Percentiles rank a stretch among this genome's conserved stretches.
Evolutionary conservation across 2,113 vertebrate species (phyloP).

Genomic region (Columba livia): DNA sequence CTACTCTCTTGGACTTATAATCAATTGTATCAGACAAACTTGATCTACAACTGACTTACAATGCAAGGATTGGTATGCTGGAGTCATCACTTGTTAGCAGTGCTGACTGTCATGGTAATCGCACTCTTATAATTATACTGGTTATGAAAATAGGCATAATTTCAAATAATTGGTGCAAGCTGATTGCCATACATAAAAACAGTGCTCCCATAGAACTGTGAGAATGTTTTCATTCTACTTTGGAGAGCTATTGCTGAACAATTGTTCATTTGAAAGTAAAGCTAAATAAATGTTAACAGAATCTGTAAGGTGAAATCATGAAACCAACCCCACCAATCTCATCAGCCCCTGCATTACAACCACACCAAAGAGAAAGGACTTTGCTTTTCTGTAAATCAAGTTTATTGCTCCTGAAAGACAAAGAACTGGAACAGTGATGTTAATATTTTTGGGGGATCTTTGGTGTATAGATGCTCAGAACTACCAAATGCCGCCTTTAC

Average conservation of each 20-base stretch:
- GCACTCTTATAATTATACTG: background rate
- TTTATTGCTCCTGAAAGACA: background rate
- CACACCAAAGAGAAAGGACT: background rate
- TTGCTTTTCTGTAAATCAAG: background rate
- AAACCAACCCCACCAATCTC: background rate
- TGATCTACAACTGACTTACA: background rate
- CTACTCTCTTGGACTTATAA: background rate
- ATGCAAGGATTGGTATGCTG: background rate
- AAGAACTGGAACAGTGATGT: background rate
- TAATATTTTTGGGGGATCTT: background rate
- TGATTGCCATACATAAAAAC: background rate
- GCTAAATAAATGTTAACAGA: background rate
- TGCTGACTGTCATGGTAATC: background rate
- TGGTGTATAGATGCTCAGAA: background rate
- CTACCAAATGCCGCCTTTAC: background rate
- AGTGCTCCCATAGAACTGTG: background rate
- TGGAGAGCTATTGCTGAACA: background rate
- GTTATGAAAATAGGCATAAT: background rate
- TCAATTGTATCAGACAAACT: background rate
- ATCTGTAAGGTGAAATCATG: background rate
- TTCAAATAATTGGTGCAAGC: background rate
- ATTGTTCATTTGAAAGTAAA: background rate
- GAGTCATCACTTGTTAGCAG: background rate
- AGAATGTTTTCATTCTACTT: background rate
- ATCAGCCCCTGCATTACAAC: background rate